Evolutionary conservation across 1,140 invertebrate genomes (phyloP).

Genomic region (Pachyrhynchus sulphureomaculatus): DNA sequence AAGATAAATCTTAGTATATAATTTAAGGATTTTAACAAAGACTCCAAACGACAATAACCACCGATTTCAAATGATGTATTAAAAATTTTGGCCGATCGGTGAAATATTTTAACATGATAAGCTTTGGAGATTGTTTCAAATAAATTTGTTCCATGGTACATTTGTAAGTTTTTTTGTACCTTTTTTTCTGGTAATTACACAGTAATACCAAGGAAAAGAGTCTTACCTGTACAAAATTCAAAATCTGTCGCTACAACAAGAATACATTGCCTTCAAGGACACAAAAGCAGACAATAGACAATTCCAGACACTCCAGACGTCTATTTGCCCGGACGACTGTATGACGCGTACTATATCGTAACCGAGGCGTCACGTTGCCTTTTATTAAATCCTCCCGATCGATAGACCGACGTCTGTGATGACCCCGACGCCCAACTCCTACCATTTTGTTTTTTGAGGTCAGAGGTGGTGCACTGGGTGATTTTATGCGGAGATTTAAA

Average conservation of each 20-base stretch:
- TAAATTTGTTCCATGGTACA: too few relatives aligned
- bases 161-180: too few relatives aligned
- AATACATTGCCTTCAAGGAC: background rate
- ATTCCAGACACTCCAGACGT: too few relatives aligned
- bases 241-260: background rate
- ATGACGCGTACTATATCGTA: conserved; percentile 9
- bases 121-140: too few relatives aligned
- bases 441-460: background rate
- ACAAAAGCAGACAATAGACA: background rate
- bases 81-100: too few relatives aligned
- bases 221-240: conserved; percentile 1
- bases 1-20: too few relatives aligned
- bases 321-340: background rate
- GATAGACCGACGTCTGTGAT: conserved; percentile 31
- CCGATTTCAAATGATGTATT: too few relatives aligned
- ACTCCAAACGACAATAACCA: too few relatives aligned
- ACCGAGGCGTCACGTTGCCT: conserved; percentile 24
- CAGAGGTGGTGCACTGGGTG: background rate
- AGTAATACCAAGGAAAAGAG: background rate
- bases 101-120: too few relatives aligned
- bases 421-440: background rate
- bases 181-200: too few relatives aligned
- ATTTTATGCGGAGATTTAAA: background rate
- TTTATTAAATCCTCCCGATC: conserved; percentile 17
- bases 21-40: too few relatives aligned